phyloP scores from a whole-genome alignment of 2,888 invertebrate genomes.

The Eugnorisma glareosa region DNA sequence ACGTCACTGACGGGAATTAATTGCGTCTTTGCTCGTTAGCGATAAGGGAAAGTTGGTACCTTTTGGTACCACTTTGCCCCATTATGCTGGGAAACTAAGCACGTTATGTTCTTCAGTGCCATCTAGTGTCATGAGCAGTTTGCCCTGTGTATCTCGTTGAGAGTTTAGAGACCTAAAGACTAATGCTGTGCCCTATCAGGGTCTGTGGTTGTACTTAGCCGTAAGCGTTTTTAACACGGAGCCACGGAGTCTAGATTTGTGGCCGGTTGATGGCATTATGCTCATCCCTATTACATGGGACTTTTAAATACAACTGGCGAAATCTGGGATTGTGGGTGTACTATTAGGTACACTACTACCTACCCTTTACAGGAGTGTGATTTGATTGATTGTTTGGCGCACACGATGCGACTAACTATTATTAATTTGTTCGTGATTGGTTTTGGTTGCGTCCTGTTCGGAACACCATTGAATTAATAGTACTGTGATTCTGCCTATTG shows the following conservation, averaged over 20 bases:
- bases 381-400: not conserved
- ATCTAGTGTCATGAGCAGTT: not conserved
- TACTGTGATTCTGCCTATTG: not conserved
- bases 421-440: not conserved
- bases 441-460: not conserved
- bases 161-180: not conserved
- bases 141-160: not conserved
- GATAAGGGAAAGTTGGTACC: slow-evolving; percentile 21
- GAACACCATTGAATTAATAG: not conserved
- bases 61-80: slow-evolving; percentile 9
- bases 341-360: no score
- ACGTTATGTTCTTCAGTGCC: not conserved
- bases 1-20: slow-evolving; percentile 35
- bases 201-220: not conserved
- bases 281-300: no score
- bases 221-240: not conserved
- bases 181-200: not conserved
- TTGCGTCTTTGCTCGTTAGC: slow-evolving; percentile 37
- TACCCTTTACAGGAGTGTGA: not conserved
- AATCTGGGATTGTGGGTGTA: no score
- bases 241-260: no score
- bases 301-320: no score
- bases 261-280: no score
- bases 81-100: slow-evolving; percentile 18
- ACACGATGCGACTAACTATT: not conserved